phyloP scores from a whole-genome alignment of 2,888 invertebrate genomes.

The Ferrisia virgata region DNA sequence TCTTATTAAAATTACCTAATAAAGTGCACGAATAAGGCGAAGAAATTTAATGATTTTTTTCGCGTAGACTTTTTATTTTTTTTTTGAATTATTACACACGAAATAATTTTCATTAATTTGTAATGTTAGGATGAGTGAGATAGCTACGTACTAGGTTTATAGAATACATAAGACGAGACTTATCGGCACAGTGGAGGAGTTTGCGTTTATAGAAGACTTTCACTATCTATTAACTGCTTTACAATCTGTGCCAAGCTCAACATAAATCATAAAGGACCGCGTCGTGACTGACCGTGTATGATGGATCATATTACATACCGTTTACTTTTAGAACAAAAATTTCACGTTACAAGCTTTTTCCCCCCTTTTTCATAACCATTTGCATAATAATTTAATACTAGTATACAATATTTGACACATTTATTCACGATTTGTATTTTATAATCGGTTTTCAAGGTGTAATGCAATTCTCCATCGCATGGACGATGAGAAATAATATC shows the following conservation, averaged over 20 bases:
- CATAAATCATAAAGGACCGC: conserved; percentile 41
- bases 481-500: background rate
- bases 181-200: background rate
- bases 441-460: background rate
- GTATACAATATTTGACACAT: conserved; percentile 8
- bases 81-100: conserved; percentile 20
- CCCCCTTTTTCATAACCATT: background rate
- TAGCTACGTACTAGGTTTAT: background rate
- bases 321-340: conserved; percentile 22
- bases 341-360: conserved; percentile 25
- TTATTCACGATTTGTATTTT: conserved; percentile 4
- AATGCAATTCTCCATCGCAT: background rate
- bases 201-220: conserved; percentile 12
- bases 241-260: conserved; percentile 15
- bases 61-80: background rate
- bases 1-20: conserved; percentile 33
- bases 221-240: conserved; percentile 32
- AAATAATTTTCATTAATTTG: conserved; percentile 37
- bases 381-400: conserved; percentile 21
- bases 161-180: background rate
- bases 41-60: conserved; percentile 34
- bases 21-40: conserved; percentile 31
- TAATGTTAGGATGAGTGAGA: background rate
- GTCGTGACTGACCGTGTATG: conserved; percentile 40
- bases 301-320: conserved; percentile 41